Evolutionary conservation across 2,888 invertebrate species (phyloP).

Genomic region (Drosophila neonasuta): DNA sequence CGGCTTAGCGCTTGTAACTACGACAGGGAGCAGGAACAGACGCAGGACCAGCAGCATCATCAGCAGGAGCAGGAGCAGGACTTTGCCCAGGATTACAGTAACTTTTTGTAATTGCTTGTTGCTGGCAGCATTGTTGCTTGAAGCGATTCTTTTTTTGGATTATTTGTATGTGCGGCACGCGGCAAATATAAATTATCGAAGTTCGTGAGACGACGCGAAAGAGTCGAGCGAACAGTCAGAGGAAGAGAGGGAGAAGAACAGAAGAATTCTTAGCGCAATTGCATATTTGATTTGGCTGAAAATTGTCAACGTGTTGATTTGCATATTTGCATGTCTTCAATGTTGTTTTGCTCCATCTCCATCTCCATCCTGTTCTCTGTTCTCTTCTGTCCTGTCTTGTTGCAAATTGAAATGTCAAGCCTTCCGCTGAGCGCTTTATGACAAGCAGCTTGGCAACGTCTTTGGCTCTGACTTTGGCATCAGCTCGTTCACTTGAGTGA

Average conservation of each 20-base stretch:
- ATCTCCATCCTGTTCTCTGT: neutral
- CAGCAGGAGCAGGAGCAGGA: slow-evolving; percentile 32
- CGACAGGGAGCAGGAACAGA: slow-evolving; percentile 59
- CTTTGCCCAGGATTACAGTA: slow-evolving; percentile 65
- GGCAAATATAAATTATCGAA: slow-evolving; percentile 76
- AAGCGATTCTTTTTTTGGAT: slow-evolving; percentile 56
- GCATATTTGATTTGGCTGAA: slow-evolving; percentile 71
- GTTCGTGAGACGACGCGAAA: slow-evolving; percentile 57
- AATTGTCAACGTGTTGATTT: slow-evolving; percentile 69
- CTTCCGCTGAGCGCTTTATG: slow-evolving; percentile 72
- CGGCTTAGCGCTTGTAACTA: slow-evolving; percentile 79
- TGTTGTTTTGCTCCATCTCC: slow-evolving; percentile 30
- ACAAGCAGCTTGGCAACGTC: slow-evolving; percentile 66
- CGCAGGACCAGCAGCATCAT: slow-evolving; percentile 28
- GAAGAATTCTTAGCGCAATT: slow-evolving; percentile 52
- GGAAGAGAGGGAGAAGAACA: slow-evolving; percentile 6
- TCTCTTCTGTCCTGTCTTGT: slow-evolving; percentile 23
- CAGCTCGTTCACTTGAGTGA: slow-evolving; percentile 53
- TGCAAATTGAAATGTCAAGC: slow-evolving; percentile 77
- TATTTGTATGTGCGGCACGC: slow-evolving; percentile 67
- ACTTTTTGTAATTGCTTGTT: slow-evolving; percentile 80
- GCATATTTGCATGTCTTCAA: slow-evolving; percentile 72
- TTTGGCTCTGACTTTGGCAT: slow-evolving; percentile 36
- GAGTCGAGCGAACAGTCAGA: neutral
- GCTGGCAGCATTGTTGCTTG: slow-evolving; percentile 58